phyloP scores from a whole-genome alignment of 2,888 invertebrate species.

The Diarsia mendica region DNA sequence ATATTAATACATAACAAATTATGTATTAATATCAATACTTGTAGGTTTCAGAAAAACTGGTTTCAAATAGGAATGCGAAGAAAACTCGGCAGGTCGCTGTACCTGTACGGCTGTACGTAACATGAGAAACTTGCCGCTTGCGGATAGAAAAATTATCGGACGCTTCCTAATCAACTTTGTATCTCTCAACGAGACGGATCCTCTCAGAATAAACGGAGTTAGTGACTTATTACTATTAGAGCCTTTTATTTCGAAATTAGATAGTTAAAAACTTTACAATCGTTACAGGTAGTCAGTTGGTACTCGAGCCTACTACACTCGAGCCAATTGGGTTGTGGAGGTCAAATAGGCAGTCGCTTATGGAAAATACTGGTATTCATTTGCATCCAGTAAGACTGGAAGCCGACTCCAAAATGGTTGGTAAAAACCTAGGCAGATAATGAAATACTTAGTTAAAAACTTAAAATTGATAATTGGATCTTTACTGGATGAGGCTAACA shows the following conservation, averaged over 20 bases:
- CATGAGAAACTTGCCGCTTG: conserved; percentile 18
- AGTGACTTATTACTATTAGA: not conserved
- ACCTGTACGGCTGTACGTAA: conserved; percentile 33
- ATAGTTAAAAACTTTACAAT: not conserved
- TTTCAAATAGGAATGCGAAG: conserved; percentile 32
- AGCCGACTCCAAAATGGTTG: too few relatives aligned
- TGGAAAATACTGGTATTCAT: too few relatives aligned
- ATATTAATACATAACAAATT: too few relatives aligned
- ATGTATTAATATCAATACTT: conserved; percentile 2
- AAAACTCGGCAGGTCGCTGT: conserved; percentile 27
- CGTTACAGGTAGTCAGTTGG: too few relatives aligned
- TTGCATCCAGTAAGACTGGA: too few relatives aligned
- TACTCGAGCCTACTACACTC: too few relatives aligned
- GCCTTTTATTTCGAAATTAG: not conserved
- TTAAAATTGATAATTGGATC: too few relatives aligned
- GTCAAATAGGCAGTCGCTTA: too few relatives aligned
- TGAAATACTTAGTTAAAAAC: too few relatives aligned
- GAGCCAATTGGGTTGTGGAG: too few relatives aligned
- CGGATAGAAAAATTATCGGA: conserved; percentile 43
- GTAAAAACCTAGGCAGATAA: too few relatives aligned
- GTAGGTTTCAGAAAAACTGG: conserved; percentile 24
- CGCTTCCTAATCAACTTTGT: conserved; percentile 46
- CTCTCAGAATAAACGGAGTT: not conserved
- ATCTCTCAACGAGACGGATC: conserved; percentile 14
- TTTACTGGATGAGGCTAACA: not conserved